These are phyloP conservation scores for Amphimallon solstitiale DNA, from an alignment of 2,888 invertebrate species.

Conservation along the genomic window DNA sequence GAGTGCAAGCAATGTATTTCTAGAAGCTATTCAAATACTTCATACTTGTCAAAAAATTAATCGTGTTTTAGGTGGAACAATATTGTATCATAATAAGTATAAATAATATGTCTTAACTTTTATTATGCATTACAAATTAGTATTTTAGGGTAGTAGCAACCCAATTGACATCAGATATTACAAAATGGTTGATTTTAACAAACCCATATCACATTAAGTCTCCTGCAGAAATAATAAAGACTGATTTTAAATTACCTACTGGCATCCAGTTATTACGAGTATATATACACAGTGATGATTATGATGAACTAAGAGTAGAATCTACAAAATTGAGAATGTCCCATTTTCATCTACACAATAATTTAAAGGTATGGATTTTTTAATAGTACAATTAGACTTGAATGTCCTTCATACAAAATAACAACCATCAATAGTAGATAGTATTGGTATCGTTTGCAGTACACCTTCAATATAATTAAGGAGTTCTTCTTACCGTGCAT, in stretches of 20 bases:
- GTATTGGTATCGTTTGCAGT: no score
- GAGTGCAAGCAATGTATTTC: slow-evolving; percentile 87
- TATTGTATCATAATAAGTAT: slow-evolving; percentile 91
- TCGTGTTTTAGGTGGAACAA: slow-evolving; percentile 84
- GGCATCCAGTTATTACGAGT: slow-evolving; percentile 85
- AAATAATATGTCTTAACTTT: slow-evolving; percentile 46
- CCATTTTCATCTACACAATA: slow-evolving; percentile 51
- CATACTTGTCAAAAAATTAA: slow-evolving; percentile 83
- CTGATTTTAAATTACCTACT: slow-evolving; percentile 78
- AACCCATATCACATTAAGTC: slow-evolving; percentile 87
- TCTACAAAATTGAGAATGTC: slow-evolving; percentile 62
- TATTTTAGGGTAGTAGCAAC: slow-evolving; percentile 80
- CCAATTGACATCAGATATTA: slow-evolving; percentile 77
- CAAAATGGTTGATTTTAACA: slow-evolving; percentile 82
- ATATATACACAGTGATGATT: slow-evolving; percentile 75
- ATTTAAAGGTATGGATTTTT: slow-evolving; percentile 36
- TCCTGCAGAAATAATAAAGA: slow-evolving; percentile 75
- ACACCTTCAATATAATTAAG: no score
- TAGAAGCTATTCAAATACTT: slow-evolving; percentile 87
- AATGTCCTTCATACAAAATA: no score
- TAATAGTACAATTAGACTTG: no score
- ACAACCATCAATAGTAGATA: no score
- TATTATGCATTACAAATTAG: slow-evolving; percentile 20
- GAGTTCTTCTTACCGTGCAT: no score
- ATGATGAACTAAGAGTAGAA: slow-evolving; percentile 65